These are phyloP conservation scores for Megathymus violae DNA, from an alignment of 1,140 invertebrate species.

Conservation along the genomic window DNA sequence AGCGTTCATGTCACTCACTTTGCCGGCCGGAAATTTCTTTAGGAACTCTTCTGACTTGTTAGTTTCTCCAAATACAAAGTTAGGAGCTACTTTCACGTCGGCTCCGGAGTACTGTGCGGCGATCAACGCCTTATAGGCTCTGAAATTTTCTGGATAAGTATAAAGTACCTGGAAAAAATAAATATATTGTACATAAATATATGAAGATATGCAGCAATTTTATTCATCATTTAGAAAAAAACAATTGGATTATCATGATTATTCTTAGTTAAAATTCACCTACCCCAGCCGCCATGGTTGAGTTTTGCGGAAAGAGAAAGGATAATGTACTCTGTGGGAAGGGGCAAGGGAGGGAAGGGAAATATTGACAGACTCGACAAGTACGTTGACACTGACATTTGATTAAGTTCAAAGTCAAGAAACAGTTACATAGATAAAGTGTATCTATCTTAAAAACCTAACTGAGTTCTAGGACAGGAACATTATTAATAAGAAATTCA, in stretches of 20 bases:
- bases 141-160: constrained; percentile 98
- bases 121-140: constrained; percentile 96
- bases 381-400: too few relatives aligned
- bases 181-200: constrained; percentile 38
- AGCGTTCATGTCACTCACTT: constrained; percentile 86
- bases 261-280: constrained; percentile 57
- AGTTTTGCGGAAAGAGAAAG: constrained; percentile 65
- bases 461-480: too few relatives aligned
- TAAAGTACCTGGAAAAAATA: constrained; percentile 94
- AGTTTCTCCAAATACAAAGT: constrained; percentile 96
- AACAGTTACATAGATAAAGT: too few relatives aligned
- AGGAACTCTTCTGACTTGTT: constrained; percentile 94
- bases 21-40: constrained; percentile 97
- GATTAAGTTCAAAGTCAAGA: too few relatives aligned
- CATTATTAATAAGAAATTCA: too few relatives aligned
- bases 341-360: constrained; percentile 30
- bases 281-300: constrained; percentile 83
- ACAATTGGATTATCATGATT: constrained; percentile 56
- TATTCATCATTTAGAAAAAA: constrained; percentile 35
- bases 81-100: constrained; percentile 92
- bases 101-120: constrained; percentile 97
- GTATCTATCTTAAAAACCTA: too few relatives aligned
- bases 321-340: too few relatives aligned
- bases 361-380: constrained; percentile 5
- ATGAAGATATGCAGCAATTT: constrained; percentile 29